Evolutionary conservation across 1,140 invertebrate species (phyloP), one percentile per base, ranked within the genome.

Genomic region (Drosophila sulfurigaster): DNA sequence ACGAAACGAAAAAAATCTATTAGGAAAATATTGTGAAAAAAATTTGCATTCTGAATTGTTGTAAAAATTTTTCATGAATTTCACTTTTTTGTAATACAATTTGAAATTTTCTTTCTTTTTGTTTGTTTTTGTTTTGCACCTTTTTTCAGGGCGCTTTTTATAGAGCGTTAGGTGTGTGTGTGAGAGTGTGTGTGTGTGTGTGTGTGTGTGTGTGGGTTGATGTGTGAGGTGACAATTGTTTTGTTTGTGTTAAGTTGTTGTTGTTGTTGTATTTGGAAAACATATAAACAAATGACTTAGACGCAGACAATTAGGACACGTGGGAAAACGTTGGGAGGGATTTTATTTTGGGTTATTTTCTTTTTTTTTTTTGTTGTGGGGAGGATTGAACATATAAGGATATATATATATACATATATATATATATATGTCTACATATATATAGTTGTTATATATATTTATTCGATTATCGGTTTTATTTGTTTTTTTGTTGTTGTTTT

Each of bases 291-390:
- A 93, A 93, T 92, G 92, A 92, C 92, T 82, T 91, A 94, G 94
- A 94, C 94, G 93, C 93, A 94, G 94, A 94, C 94, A 94, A 94
- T 92, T 92, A 91, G 93, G 91, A 93, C 89, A 93, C 91, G 92
- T 80, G 65, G 83, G 88, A 92, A 88, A 81, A 91, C 91, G 91
- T 86, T 79, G 75, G 80, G 77, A 65, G 51, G 78, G 63, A 69
- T 73, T 62, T 41, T 28, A 38, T 52, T 48, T 57, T 65, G 52
- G 52, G 16, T 11, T 72, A 16, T 30, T 64, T 68, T 79, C 35
- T n/a, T 51, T 80, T 60, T 62, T 58, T 60, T 78, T 48, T 75
- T 65, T 79, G 66, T 43, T 52, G 41, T 43, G 41, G 49, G 67
- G 60, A 77, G 75, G 46, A 32, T 65, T 64, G 75, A 87, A 89